Conservation (phyloP, 1,140 invertebrate genomes). For the Lasioglossum baleicum region DNA sequence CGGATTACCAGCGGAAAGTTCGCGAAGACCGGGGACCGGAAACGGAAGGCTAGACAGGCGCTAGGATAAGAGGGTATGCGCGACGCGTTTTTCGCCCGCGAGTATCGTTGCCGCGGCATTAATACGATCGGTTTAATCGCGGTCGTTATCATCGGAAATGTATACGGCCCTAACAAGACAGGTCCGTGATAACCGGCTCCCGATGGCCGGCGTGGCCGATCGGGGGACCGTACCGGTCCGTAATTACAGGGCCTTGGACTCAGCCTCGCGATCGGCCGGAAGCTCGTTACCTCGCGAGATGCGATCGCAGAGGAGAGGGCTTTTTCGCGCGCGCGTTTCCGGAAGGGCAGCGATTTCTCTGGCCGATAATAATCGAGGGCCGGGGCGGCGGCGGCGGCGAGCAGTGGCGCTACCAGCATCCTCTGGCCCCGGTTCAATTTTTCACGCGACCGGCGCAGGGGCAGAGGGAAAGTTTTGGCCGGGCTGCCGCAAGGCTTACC, state of each 20-base stretch:
- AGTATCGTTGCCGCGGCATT: slow-evolving; percentile 14
- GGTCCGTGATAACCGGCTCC: slow-evolving; percentile 50
- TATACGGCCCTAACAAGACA: slow-evolving; percentile 41
- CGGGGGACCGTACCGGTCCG: slow-evolving; percentile 33
- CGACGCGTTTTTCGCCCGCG: slow-evolving; percentile 8
- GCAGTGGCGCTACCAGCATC: no score
- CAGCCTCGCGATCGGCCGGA: slow-evolving; percentile 41
- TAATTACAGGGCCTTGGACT: slow-evolving; percentile 49
- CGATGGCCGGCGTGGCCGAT: no score
- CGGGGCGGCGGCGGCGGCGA: no score
- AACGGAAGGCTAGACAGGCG: no score
- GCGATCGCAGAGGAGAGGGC: slow-evolving; percentile 24
- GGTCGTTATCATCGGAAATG: slow-evolving; percentile 56
- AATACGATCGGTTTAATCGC: slow-evolving; percentile 48
- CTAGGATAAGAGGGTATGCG: neutral
- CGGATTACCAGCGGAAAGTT: no score
- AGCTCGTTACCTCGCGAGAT: slow-evolving; percentile 46
- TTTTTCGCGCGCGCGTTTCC: neutral
- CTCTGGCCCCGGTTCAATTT: slow-evolving; percentile 51
- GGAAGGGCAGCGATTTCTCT: no score
- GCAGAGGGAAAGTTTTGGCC: slow-evolving; percentile 39
- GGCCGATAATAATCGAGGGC: no score
- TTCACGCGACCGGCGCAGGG: slow-evolving; percentile 28
- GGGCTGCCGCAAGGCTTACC: no score
- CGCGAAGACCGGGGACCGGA: no score